A percentile compares a stretch with the other conserved stretches of the same genome.
Evolutionary conservation across 2,797 vertebrate genomes (phyloP).

Genomic region (Acomys russatus): DNA sequence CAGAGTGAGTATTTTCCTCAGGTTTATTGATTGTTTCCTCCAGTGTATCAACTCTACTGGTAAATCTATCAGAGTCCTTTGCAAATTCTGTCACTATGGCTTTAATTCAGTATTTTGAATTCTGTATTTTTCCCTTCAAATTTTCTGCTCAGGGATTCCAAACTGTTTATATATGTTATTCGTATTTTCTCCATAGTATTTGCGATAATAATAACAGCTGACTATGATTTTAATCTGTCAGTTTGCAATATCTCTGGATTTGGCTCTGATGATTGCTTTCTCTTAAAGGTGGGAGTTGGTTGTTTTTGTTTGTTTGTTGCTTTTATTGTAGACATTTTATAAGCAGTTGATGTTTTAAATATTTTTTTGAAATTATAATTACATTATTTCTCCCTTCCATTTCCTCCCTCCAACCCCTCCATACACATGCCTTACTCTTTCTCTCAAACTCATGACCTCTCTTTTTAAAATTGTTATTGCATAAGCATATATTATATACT

Average conservation of each 20-base stretch:
- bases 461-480: neutral
- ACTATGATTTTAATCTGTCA: neutral
- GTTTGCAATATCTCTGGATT: neutral
- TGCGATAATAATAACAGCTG: constrained; percentile 2
- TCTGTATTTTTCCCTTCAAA: neutral
- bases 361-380: too few relatives aligned
- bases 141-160: neutral
- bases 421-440: too few relatives aligned
- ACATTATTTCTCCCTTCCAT: too few relatives aligned
- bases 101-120: constrained; percentile 19
- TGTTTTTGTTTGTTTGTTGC: neutral
- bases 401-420: too few relatives aligned
- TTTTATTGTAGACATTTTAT: neutral
- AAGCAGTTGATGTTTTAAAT: neutral
- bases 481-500: neutral
- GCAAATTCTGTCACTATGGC: neutral
- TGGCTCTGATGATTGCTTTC: neutral
- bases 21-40: neutral
- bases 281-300: neutral
- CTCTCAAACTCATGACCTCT: too few relatives aligned
- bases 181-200: constrained; percentile 4
- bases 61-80: neutral
- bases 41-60: neutral
- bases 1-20: neutral
- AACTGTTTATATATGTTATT: neutral